Conservation (phyloP, 2,113 vertebrate species). For the Nothobranchius furzeri region DNA sequence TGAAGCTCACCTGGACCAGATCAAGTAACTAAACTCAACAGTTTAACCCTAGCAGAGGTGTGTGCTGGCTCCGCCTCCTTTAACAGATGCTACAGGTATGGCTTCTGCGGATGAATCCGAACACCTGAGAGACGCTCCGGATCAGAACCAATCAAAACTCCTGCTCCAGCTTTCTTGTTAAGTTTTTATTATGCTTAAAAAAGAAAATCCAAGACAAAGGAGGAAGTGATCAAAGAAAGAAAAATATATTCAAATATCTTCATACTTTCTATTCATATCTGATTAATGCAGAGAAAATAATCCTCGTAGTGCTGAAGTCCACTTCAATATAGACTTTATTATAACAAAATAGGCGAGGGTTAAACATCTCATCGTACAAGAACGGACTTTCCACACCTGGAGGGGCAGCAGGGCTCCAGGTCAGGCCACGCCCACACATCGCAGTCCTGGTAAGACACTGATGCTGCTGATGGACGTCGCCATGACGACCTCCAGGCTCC, state of each 20-base stretch:
- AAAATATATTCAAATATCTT: slow-evolving; percentile 88
- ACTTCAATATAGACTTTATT: slow-evolving; percentile 95
- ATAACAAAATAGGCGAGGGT: slow-evolving; percentile 99
- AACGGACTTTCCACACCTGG: slow-evolving; percentile 23
- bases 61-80: too few species aligned
- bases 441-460: slow-evolving; percentile 78
- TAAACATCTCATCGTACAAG: slow-evolving; percentile 80
- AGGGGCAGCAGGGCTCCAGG: slow-evolving; percentile 64
- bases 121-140: neutral
- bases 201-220: slow-evolving; percentile 81
- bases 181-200: slow-evolving; percentile 85
- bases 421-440: slow-evolving; percentile 29
- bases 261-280: slow-evolving; percentile 81
- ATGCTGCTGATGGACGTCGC: slow-evolving; percentile 40
- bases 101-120: too few species aligned
- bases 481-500: neutral
- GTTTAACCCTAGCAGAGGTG: too few species aligned
- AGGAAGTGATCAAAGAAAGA: slow-evolving; percentile 85
- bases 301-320: slow-evolving; percentile 91
- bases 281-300: slow-evolving; percentile 94
- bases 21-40: too few species aligned
- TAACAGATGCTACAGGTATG: too few species aligned
- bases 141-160: neutral
- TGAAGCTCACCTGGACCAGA: too few species aligned
- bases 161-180: slow-evolving; percentile 67